These are phyloP conservation scores for Nyctibius bracteatus DNA, from an alignment of 2,113 vertebrate species.

Conservation along the genomic window DNA sequence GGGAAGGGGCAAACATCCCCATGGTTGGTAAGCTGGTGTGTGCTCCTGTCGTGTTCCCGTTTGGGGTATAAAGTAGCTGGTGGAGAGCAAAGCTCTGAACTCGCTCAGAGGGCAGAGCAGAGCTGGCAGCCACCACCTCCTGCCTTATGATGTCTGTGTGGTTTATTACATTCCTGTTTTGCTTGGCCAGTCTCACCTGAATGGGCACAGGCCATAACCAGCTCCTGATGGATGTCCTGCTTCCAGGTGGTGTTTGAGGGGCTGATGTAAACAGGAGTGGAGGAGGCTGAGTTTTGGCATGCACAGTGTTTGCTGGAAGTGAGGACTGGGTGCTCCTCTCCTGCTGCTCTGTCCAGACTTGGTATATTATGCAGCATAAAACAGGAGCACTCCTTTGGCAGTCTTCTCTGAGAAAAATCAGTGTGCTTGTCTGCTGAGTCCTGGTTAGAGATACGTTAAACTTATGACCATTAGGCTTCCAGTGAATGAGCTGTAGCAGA, in stretches of 20 bases:
- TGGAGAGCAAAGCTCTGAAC: background rate
- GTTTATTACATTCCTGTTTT: background rate
- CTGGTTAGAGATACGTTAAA: background rate
- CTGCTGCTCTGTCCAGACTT: background rate
- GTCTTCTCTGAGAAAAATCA: background rate
- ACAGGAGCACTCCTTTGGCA: background rate
- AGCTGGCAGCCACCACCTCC: background rate
- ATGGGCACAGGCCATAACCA: background rate
- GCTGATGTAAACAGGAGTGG: background rate
- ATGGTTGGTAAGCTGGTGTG: background rate
- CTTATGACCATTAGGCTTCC: background rate
- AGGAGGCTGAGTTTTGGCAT: background rate
- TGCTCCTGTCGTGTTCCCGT: background rate
- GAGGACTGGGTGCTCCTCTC: background rate
- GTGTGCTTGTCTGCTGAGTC: background rate
- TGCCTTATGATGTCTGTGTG: accelerated
- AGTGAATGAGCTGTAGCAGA: background rate
- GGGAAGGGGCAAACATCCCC: background rate
- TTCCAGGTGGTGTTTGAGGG: background rate
- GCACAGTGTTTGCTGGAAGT: background rate
- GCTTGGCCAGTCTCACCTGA: background rate
- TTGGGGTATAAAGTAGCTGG: background rate
- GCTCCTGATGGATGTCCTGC: background rate
- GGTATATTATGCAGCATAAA: background rate
- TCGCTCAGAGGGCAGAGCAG: background rate